Evolutionary conservation across 2,888 invertebrate genomes (phyloP), one percentile per base, ranked within the genome.

Genomic region (Polydrusus cervinus): DNA sequence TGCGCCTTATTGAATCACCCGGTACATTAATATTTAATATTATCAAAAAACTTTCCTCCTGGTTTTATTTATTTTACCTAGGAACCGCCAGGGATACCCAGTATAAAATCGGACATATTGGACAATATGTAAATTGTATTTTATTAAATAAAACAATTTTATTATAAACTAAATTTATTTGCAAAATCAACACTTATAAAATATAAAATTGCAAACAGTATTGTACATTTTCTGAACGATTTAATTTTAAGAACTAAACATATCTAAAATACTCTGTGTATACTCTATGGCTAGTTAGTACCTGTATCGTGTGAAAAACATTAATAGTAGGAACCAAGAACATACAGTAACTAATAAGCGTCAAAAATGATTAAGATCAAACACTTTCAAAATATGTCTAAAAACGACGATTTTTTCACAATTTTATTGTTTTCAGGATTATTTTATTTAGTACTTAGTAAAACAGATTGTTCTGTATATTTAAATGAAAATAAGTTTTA

Each of bases 111-210:
- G n/a, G n/a, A n/a, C n/a, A n/a, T n/a, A n/a, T n/a, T n/a, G n/a
- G n/a, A n/a, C n/a, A n/a, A n/a, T n/a, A n/a, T n/a, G n/a, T n/a
- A n/a, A n/a, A n/a, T n/a, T n/a, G n/a, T n/a, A n/a, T n/a, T n/a
- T n/a, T n/a, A n/a, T 25, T 25, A 25, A 25, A 25, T 25, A 51
- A 51, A 3, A 5, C 9, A 51, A 13, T 51, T 16, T 34, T 45
- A 34, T 60, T 60, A 43, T 13, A 49, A 62, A 61, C 25, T 70
- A 69, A 71, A 70, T 66, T 73, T 70, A 61, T 65, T 45, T 71
- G 40, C 51, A 68, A 65, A 72, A 72, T 72, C 67, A 72, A 72
- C 66, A 60, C 60, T 60, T 72, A 66, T 66, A 67, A 61, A 72
- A 71, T 71, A 73, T 75, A 57, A 68, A 66, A 20, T 43, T 49